Evolutionary conservation across 1,140 invertebrate species (phyloP).

Genomic region (Micrasema longulum): DNA sequence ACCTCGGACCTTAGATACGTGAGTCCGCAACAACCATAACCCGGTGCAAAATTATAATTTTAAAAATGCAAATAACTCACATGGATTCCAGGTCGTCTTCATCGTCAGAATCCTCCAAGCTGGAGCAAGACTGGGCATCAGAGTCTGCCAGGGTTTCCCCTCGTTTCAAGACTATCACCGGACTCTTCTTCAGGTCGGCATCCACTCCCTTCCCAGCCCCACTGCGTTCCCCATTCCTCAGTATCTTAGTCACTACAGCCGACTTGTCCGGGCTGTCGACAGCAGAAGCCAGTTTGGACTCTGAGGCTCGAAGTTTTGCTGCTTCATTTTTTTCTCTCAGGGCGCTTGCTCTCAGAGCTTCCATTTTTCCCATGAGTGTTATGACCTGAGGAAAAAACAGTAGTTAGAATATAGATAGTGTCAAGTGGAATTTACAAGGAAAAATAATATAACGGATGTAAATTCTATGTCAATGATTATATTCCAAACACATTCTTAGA

Average conservation of each 20-base stretch:
- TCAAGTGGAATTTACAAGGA: too few species aligned
- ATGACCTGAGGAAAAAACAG: slow-evolving; percentile 68
- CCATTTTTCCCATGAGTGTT: slow-evolving; percentile 77
- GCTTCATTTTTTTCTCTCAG: slow-evolving; percentile 43
- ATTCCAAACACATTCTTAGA: too few species aligned
- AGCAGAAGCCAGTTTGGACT: not conserved
- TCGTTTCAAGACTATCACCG: slow-evolving; percentile 47
- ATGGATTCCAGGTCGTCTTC: slow-evolving; percentile 23
- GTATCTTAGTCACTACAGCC: slow-evolving; percentile 46
- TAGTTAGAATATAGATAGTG: too few species aligned
- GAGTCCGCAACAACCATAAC: too few species aligned
- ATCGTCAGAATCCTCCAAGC: slow-evolving; percentile 22
- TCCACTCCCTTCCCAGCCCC: not conserved
- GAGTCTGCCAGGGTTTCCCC: slow-evolving; percentile 40
- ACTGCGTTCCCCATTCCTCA: slow-evolving; percentile 43
- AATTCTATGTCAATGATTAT: too few species aligned
- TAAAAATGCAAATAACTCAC: not conserved
- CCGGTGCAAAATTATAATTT: too few species aligned
- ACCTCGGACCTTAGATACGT: too few species aligned
- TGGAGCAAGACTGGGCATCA: not conserved
- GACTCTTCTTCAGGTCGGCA: too few species aligned
- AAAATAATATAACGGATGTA: too few species aligned
- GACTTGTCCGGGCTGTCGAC: too few species aligned
- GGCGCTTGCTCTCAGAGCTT: slow-evolving; percentile 61
- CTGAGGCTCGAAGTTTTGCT: not conserved